A percentile compares a stretch with the other conserved stretches of the same genome.
Evolutionary conservation across 2,888 invertebrate genomes (phyloP).

Genomic region (Drosophila paramelanica): DNA sequence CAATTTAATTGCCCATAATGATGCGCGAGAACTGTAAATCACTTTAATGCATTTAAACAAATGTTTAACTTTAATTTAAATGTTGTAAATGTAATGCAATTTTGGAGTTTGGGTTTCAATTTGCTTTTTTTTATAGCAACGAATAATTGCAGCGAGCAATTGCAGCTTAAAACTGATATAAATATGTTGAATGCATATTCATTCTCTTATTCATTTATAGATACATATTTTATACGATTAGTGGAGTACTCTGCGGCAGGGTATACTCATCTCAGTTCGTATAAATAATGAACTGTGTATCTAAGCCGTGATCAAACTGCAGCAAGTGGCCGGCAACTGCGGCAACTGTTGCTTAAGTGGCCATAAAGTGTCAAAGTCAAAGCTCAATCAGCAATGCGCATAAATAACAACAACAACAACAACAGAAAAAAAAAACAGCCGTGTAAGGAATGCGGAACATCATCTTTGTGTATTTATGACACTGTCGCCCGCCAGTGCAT

Average conservation of each 20-base stretch:
- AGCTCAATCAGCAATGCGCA: constrained; percentile 61
- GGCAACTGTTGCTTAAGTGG: constrained; percentile 13
- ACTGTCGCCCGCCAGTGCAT: constrained; percentile 17
- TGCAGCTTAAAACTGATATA: too few species aligned
- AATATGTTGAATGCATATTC: too few species aligned
- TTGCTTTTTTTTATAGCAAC: not conserved
- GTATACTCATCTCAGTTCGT: not conserved
- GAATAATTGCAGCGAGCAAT: too few species aligned
- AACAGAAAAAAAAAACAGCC: constrained; percentile 11
- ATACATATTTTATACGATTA: not conserved
- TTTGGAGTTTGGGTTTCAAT: constrained; percentile 2
- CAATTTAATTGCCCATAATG: constrained; percentile 32
- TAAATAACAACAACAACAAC: constrained; percentile 41
- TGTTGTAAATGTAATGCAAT: constrained; percentile 5
- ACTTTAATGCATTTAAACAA: constrained; percentile 8
- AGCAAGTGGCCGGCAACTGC: constrained; percentile 12
- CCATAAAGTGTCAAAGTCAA: constrained; percentile 51
- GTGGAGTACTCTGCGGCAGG: not conserved
- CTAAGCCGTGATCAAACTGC: constrained; percentile 26
- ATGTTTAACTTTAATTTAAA: constrained; percentile 22
- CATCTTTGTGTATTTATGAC: constrained; percentile 26
- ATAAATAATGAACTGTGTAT: constrained; percentile 21
- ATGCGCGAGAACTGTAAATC: constrained; percentile 12
- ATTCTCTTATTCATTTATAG: too few species aligned
- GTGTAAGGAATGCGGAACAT: constrained; percentile 66